Percentiles rank a stretch among this genome's conserved stretches.
Conservation (phyloP, 1,140 invertebrate genomes). For the Aradophagus sp. region DNA sequence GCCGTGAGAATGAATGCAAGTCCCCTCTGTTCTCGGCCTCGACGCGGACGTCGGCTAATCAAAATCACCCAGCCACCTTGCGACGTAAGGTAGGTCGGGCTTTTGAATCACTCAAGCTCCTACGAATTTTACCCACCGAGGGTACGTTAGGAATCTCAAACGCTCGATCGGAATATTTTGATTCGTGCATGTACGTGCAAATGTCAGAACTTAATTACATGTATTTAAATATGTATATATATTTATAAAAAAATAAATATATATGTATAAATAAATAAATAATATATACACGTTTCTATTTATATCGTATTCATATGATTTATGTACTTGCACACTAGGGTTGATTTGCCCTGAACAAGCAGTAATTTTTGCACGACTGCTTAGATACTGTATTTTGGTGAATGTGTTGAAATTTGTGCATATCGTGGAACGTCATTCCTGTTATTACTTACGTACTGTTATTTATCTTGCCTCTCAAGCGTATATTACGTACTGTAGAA, state of each 20-base stretch:
- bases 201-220: too few species aligned
- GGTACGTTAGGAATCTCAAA: conserved; percentile 53
- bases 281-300: too few species aligned
- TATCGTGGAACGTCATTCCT: conserved; percentile 39
- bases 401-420: conserved; percentile 46
- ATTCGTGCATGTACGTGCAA: too few species aligned
- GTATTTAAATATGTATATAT: too few species aligned
- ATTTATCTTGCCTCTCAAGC: conserved; percentile 30
- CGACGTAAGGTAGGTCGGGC: conserved; percentile 18
- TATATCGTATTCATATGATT: too few species aligned
- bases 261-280: too few species aligned
- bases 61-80: conserved; percentile 14
- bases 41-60: conserved; percentile 39
- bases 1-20: not conserved
- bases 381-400: conserved; percentile 43
- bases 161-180: conserved; percentile 16
- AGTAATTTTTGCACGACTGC: conserved; percentile 51
- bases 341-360: conserved; percentile 26
- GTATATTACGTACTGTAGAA: conserved; percentile 44
- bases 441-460: conserved; percentile 30
- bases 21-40: conserved; percentile 21
- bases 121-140: conserved; percentile 56
- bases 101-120: conserved; percentile 44
- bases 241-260: too few species aligned
- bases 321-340: too few species aligned